Conservation (phyloP, 2,888 invertebrate species). For the Drosophila pseudotalamancana region DNA sequence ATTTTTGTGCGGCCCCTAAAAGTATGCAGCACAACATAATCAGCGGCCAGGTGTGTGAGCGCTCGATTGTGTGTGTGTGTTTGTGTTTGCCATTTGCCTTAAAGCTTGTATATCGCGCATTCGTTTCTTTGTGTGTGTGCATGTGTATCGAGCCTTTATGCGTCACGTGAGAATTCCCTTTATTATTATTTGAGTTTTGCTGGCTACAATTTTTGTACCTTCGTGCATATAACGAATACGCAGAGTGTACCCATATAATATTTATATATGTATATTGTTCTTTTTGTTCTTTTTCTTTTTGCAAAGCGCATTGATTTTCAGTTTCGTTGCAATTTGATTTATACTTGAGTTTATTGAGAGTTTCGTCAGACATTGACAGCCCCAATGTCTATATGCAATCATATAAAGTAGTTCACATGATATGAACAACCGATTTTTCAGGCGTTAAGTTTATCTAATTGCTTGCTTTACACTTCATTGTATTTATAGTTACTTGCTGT, state of each 20-base stretch:
- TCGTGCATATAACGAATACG: slow-evolving; percentile 72
- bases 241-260: slow-evolving; percentile 32
- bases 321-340: slow-evolving; percentile 6
- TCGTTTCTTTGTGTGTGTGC: slow-evolving; percentile 22
- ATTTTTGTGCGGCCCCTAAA: slow-evolving; percentile 55
- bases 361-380: slow-evolving; percentile 5
- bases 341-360: slow-evolving; percentile 10
- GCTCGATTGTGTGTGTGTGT: slow-evolving; percentile 21
- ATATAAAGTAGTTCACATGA: neutral
- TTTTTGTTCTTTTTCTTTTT: slow-evolving; percentile 27
- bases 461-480: slow-evolving; percentile 27
- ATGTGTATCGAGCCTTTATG: slow-evolving; percentile 56
- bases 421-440: slow-evolving; percentile 3
- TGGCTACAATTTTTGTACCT: slow-evolving; percentile 23
- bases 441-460: slow-evolving; percentile 15
- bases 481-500: slow-evolving; percentile 35
- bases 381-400: slow-evolving; percentile 16
- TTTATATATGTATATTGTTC: neutral
- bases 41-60: slow-evolving; percentile 27
- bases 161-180: slow-evolving; percentile 78
- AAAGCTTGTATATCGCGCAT: slow-evolving; percentile 8
- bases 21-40: slow-evolving; percentile 71
- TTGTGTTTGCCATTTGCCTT: slow-evolving; percentile 21
- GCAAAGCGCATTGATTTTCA: slow-evolving; percentile 66
- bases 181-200: slow-evolving; percentile 73